Base-by-base conservation (phyloP, 2,113 vertebrate species). In the Tachysurus vachellii region DNA sequence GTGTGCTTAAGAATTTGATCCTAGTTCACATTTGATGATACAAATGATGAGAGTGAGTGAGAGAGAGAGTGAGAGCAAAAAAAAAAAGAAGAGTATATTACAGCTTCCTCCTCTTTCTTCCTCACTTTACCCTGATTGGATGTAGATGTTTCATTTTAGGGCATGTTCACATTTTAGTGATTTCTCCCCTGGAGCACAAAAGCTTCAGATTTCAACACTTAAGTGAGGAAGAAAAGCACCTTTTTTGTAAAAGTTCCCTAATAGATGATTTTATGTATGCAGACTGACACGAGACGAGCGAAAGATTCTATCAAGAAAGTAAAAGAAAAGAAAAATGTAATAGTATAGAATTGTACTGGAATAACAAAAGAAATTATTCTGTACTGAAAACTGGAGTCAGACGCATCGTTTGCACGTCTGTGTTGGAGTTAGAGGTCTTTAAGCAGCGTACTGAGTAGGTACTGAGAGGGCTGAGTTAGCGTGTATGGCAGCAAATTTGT, bases 401-500 rank as follows among this genome's bases (percentile, higher is more conserved):
- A 26, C 3, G 61, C 26, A 28, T 64, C 26, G 11, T 14, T 31
- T 14, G 79, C 64, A 44, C 70, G 47, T 80, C 91, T 88, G 89
- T 62, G 80, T 77, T 64, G 71, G 84, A 64, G 82, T 17, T 21
- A 1, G 73, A 44, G 83, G 85, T 82, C 89, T 85, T 47, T 47
- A 47, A 47, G 50, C 50, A 79, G 26, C 9, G 26, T 56, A 88
- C 92, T 90, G 80, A 91, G 88, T 82, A 79, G 19, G 85, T 91
- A 83, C 88, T 87, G 86, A 86, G 64, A 66, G 42, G 16, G 82
- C 13, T 31, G 47, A 26, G 54, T 50, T 28, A 91, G 42, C 85
- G 88, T 79, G 89, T 42, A 61, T 42, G 83, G 87, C 89, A 90
- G 92, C 92, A 88, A 85, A 91, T 94, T 92, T 89, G 94, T 94